Base-by-base conservation (phyloP, 2,888 invertebrate genomes). In the Byasa hedistus region DNA sequence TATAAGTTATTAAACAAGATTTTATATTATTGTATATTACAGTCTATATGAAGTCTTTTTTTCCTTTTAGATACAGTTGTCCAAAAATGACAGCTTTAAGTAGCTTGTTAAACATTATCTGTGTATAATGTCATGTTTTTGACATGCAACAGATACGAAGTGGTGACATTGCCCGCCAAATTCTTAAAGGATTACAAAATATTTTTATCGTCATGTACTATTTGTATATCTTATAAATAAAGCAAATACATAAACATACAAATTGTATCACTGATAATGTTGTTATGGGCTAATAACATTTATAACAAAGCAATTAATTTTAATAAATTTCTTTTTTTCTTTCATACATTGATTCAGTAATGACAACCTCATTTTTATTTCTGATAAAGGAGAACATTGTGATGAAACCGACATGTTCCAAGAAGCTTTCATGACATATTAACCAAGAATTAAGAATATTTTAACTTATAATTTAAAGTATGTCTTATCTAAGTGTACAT, bases 11-110 rank as follows among this genome's bases (percentile, higher is more conserved):
- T 57, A 27, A 54, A 62, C 58, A 23, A 27, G 55, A 59, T 63
- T 66, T 54, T 44, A 62, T 63, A n/a, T 39, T 52, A 62, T 63
- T 63, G 56, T 66, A 57, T 56, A 54, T 58, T 32, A 51, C 24
- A 24, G 59, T 54, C 48, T 67, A 55, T 56, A 55, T 59, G 39
- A 24, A 57, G 61, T 61, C 52, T 39, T 15, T 60, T 68, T 63
- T 60, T 52, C 36, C 57, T 68, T 61, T 67, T 51, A 63, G 63
- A 64, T 68, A 68, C 61, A 64, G 61, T 60, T 68, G 67, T 57
- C 67, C 63, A 56, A 61, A 12, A 64, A 39, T 68, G 67, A 68
- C 67, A 68, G 67, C 56, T 61, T 57, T 68, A 68, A 68, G 67
- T 64, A 64, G 67, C 64, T 56, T 64, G 67, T 64, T 57, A 57